A percentile compares a stretch with the other conserved stretches of the same genome.
These are phyloP conservation scores for Darevskia nairensis DNA, from an alignment of 2,797 vertebrate genomes.

Conservation along the genomic window DNA sequence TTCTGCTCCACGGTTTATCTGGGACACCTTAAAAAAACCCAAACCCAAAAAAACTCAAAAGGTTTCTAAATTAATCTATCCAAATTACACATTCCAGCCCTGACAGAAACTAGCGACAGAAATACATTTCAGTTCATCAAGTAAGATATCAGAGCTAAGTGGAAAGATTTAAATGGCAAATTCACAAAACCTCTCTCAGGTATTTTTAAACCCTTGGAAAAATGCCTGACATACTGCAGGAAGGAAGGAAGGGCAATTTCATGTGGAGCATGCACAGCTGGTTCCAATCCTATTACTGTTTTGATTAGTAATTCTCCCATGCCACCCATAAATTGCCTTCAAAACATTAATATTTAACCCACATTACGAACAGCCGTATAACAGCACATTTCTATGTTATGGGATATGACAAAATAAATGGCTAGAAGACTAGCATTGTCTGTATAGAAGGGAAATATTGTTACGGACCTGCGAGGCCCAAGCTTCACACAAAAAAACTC, in stretches of 20 bases:
- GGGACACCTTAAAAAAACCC: background rate
- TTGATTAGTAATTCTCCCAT: constrained; percentile 76
- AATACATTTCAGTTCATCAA: constrained; percentile 4
- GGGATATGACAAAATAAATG: constrained; percentile 59
- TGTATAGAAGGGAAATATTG: constrained; percentile 52
- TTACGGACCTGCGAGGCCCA: background rate
- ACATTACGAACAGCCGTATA: constrained; percentile 46
- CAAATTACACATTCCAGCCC: background rate
- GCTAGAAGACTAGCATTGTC: constrained; percentile 47
- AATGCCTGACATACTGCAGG: constrained; percentile 71
- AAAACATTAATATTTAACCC: constrained; percentile 67
- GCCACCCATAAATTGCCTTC: constrained; percentile 72
- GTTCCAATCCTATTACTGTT: constrained; percentile 76
- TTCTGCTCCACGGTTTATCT: background rate
- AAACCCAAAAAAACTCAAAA: background rate
- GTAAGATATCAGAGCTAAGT: constrained; percentile 9
- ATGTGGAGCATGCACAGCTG: constrained; percentile 75
- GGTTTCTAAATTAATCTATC: background rate
- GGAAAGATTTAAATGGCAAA: background rate
- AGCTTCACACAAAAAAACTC: background rate
- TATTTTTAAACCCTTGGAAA: constrained; percentile 51
- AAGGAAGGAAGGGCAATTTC: constrained; percentile 77
- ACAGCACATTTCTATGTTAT: constrained; percentile 64
- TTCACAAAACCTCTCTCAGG: constrained; percentile 1
- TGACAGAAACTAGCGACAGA: background rate